Conservation (phyloP, 2,113 vertebrate genomes). For the Coracopsis vasa region DNA sequence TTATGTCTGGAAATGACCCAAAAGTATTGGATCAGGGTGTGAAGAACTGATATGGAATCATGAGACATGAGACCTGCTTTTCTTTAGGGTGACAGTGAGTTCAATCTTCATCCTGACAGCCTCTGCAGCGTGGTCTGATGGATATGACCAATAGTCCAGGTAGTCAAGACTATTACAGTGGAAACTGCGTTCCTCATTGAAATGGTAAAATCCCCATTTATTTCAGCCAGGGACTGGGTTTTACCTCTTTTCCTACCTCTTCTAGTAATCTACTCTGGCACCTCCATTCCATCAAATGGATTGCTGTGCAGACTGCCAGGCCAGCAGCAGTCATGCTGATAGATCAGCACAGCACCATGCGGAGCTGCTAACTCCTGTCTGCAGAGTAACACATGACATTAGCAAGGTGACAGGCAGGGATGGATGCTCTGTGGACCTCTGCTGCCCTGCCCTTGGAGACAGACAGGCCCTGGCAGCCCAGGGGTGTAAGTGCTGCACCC, state of each 20-base stretch:
- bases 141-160: not conserved
- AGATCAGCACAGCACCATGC: not conserved
- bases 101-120: not conserved
- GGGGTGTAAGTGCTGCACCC: accelerated
- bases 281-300: not conserved
- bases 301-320: not conserved
- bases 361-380: not conserved
- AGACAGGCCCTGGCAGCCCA: not conserved
- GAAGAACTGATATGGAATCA: not conserved
- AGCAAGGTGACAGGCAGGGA: not conserved
- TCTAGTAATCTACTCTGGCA: not conserved
- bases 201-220: not conserved
- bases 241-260: not conserved
- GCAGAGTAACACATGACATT: not conserved
- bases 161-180: not conserved
- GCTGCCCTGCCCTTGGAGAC: not conserved
- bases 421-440: accelerated
- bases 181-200: not conserved
- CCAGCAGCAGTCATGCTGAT: not conserved
- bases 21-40: not conserved
- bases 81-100: not conserved
- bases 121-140: not conserved
- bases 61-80: not conserved
- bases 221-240: not conserved
- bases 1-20: not conserved